Evolutionary conservation across 2,113 vertebrate genomes (phyloP).

Genomic region (Copsychus sechellarum): DNA sequence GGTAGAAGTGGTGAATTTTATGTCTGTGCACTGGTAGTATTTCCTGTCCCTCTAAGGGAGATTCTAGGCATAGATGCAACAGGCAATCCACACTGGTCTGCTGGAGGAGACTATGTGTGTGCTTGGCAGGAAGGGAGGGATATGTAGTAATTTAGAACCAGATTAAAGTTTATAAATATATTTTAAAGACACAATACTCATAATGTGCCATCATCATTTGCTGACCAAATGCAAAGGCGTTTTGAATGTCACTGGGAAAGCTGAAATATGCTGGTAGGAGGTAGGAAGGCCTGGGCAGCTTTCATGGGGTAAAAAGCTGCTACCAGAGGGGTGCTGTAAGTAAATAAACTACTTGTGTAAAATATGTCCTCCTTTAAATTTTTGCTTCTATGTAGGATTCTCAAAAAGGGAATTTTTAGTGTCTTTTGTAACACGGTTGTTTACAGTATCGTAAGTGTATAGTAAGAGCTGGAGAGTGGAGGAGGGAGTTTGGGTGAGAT

Average conservation of each 20-base stretch:
- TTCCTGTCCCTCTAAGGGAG: not conserved
- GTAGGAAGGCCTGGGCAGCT: not conserved
- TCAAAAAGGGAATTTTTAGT: not conserved
- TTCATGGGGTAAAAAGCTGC: not conserved
- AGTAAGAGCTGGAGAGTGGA: not conserved
- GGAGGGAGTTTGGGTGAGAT: not conserved
- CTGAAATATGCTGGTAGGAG: accelerated
- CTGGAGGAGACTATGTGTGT: not conserved
- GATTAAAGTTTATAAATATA: not conserved
- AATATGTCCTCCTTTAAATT: not conserved
- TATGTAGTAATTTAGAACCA: not conserved
- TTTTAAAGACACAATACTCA: not conserved
- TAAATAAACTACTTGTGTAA: not conserved
- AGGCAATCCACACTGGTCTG: not conserved
- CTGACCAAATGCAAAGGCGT: not conserved
- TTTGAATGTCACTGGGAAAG: not conserved
- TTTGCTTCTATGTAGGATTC: not conserved
- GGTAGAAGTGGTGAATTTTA: not conserved
- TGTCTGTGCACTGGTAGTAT: not conserved
- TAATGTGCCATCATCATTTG: not conserved
- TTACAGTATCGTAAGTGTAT: not conserved
- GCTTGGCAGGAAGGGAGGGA: not conserved
- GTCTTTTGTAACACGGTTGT: not conserved
- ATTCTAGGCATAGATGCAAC: not conserved
- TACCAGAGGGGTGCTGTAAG: not conserved